phyloP scores from a whole-genome alignment of 2,797 vertebrate species.

The Anomalospiza imberbis region DNA sequence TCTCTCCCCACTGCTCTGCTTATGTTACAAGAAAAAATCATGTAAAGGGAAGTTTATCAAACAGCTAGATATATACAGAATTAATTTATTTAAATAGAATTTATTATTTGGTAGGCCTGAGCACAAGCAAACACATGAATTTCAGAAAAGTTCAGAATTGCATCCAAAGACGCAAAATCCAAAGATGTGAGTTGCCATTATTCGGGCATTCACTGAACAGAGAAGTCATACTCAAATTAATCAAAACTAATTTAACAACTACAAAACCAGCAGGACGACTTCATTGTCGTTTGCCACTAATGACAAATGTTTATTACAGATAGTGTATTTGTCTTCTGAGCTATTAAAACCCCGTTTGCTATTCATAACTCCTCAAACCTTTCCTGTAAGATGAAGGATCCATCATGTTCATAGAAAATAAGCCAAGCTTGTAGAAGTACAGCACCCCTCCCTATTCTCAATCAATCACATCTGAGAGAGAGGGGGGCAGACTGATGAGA shows the following conservation, averaged over 20 bases:
- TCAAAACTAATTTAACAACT: background rate
- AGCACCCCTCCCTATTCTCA: constrained; percentile 1
- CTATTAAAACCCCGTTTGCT: background rate
- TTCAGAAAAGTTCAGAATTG: background rate
- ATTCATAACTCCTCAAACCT: background rate
- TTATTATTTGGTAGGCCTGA: background rate
- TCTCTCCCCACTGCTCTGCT: background rate
- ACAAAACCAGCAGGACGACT: background rate
- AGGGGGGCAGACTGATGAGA: constrained; percentile 14
- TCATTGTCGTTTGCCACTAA: background rate
- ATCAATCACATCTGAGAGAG: constrained; percentile 14
- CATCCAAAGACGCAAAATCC: background rate
- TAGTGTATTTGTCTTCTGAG: background rate
- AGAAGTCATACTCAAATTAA: background rate
- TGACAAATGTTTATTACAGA: background rate
- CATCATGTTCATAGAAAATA: background rate
- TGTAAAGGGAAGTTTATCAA: background rate
- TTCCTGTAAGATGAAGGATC: background rate
- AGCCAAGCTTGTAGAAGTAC: background rate
- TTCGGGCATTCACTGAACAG: background rate
- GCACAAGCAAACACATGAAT: background rate
- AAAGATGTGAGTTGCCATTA: background rate
- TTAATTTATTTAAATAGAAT: background rate
- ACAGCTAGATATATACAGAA: background rate
- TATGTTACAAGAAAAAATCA: background rate